These are phyloP conservation scores for Halcyon smyrnensis DNA, from an alignment of 2,797 vertebrate species.

Conservation along the genomic window DNA sequence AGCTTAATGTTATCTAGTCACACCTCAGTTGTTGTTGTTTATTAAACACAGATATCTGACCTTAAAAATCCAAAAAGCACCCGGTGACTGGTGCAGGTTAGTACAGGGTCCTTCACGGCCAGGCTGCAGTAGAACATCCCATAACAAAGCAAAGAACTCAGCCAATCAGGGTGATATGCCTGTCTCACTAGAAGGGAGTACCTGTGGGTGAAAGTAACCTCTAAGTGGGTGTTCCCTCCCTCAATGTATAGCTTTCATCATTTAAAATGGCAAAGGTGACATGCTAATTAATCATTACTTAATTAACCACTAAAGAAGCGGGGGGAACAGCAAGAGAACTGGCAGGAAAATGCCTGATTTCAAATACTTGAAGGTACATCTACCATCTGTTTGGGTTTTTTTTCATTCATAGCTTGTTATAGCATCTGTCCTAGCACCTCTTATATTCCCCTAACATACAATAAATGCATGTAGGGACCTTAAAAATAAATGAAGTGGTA, in stretches of 20 bases:
- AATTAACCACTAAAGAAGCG: not conserved
- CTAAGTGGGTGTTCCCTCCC: not conserved
- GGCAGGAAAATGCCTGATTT: not conserved
- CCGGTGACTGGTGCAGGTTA: not conserved
- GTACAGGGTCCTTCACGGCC: not conserved
- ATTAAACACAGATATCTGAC: not conserved
- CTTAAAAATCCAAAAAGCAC: not conserved
- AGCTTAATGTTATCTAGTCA: conserved; percentile 30
- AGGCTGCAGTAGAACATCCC: not conserved
- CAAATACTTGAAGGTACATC: not conserved
- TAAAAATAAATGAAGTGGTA: not conserved
- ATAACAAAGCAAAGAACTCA: not conserved
- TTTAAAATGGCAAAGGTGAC: not conserved
- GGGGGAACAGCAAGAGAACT: not conserved
- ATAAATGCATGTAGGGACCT: not conserved
- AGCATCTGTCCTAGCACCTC: not conserved
- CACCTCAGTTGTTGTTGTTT: not conserved
- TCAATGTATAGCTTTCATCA: not conserved
- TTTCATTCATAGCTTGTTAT: not conserved
- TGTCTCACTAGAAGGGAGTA: not conserved
- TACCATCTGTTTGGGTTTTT: not conserved
- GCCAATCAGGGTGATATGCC: accelerated
- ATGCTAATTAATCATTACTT: not conserved
- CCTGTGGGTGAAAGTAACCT: not conserved
- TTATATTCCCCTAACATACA: not conserved